A percentile compares a stretch with the other conserved stretches of the same genome.
Conservation (phyloP, 2,113 vertebrate species). For the Campylorhamphus procurvoides region DNA sequence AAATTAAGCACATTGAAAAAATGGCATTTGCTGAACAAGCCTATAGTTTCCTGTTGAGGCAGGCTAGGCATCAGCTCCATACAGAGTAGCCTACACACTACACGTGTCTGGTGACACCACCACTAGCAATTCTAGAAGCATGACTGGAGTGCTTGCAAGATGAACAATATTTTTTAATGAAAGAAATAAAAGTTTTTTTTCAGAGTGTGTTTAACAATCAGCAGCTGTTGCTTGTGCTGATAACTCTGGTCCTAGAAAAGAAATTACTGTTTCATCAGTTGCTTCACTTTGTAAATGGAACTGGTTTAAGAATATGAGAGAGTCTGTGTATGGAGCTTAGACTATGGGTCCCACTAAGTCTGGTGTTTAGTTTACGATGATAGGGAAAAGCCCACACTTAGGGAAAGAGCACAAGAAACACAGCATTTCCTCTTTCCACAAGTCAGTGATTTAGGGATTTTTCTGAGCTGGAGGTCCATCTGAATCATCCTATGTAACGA, state of each 20-base stretch:
- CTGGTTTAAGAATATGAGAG: neutral
- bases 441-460: neutral
- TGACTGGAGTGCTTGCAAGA: neutral
- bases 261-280: slow-evolving; percentile 7
- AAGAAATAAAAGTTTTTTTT: neutral
- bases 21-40: neutral
- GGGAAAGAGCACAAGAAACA: neutral
- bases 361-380: neutral
- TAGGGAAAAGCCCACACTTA: neutral
- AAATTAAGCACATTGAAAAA: neutral
- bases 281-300: neutral
- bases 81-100: neutral
- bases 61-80: neutral
- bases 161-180: slow-evolving; percentile 14
- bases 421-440: neutral
- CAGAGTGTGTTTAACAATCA: neutral
- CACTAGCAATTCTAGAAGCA: neutral
- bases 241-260: slow-evolving; percentile 2
- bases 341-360: neutral
- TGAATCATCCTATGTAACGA: neutral
- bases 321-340: neutral
- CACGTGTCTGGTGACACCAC: neutral
- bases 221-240: slow-evolving; percentile 16
- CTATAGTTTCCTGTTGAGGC: neutral
- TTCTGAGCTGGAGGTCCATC: neutral